Conservation (phyloP, 1,140 invertebrate species). For the Pseudobourletiella spinata region DNA sequence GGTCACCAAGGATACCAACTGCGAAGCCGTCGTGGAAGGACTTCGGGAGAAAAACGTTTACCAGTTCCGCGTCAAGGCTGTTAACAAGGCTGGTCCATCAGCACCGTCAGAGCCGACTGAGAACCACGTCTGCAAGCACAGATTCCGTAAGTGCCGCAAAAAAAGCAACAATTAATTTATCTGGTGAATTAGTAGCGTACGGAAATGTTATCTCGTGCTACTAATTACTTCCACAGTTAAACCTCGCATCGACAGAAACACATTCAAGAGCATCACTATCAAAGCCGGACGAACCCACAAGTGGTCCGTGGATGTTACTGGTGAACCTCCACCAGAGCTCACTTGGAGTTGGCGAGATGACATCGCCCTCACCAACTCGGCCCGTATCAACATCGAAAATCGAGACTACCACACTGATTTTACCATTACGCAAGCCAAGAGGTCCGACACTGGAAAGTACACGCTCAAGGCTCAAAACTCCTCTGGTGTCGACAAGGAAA, state of each 20-base stretch:
- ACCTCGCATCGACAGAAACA: slow-evolving; percentile 84
- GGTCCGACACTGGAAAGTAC: slow-evolving; percentile 86
- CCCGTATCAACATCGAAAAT: slow-evolving; percentile 81
- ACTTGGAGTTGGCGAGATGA: slow-evolving; percentile 79
- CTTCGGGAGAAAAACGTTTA: slow-evolving; percentile 89
- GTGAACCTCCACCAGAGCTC: slow-evolving; percentile 78
- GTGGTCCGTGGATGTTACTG: slow-evolving; percentile 81
- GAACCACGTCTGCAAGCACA: slow-evolving; percentile 87
- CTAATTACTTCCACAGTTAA: too few species aligned
- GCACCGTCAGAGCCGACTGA: slow-evolving; percentile 84
- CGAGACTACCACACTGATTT: slow-evolving; percentile 86
- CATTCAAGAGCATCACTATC: slow-evolving; percentile 73
- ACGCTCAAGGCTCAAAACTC: slow-evolving; percentile 79
- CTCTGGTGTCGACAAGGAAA: slow-evolving; percentile 79
- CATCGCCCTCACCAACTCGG: slow-evolving; percentile 66
- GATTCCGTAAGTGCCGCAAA: slow-evolving; percentile 79
- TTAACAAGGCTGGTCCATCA: slow-evolving; percentile 81
- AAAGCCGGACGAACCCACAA: slow-evolving; percentile 84
- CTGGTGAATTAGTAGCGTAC: too few species aligned
- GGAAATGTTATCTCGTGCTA: background rate
- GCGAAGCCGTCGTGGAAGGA: slow-evolving; percentile 70
- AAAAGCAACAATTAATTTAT: background rate
- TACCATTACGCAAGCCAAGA: slow-evolving; percentile 64
- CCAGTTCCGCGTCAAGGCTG: slow-evolving; percentile 82
- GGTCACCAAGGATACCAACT: slow-evolving; percentile 66